phyloP scores from a whole-genome alignment of 2,113 vertebrate genomes.

The Aix galericulata region DNA sequence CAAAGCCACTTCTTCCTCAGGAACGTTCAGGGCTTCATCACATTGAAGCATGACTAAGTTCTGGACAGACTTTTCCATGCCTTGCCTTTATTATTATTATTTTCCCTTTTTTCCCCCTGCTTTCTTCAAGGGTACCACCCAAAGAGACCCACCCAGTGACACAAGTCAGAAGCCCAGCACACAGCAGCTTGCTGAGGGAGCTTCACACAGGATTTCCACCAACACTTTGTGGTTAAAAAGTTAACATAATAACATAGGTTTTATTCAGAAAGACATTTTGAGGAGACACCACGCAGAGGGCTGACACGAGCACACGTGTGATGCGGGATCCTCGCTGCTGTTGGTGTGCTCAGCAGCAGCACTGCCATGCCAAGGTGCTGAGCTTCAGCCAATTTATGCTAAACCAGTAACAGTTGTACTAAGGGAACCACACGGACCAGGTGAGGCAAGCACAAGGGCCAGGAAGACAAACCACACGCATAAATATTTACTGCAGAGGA shows the following conservation, averaged over 20 bases:
- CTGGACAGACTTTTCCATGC: neutral
- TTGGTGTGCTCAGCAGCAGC: neutral
- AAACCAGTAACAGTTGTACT: neutral
- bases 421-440: neutral
- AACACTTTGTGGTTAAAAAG: neutral
- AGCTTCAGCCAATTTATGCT: neutral
- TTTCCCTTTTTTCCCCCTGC: accelerated
- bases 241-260: neutral
- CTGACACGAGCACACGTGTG: neutral
- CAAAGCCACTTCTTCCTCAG: accelerated
- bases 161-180: neutral
- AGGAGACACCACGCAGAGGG: neutral
- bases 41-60: neutral
- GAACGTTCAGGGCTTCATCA: neutral
- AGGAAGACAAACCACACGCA: neutral
- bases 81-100: neutral
- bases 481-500: neutral
- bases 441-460: accelerated
- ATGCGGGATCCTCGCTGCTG: neutral
- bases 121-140: neutral
- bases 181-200: neutral
- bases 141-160: neutral
- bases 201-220: neutral
- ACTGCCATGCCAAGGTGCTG: neutral
- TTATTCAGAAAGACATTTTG: neutral